phyloP scores from a whole-genome alignment of 2,797 vertebrate species.

The Cuniculus paca region DNA sequence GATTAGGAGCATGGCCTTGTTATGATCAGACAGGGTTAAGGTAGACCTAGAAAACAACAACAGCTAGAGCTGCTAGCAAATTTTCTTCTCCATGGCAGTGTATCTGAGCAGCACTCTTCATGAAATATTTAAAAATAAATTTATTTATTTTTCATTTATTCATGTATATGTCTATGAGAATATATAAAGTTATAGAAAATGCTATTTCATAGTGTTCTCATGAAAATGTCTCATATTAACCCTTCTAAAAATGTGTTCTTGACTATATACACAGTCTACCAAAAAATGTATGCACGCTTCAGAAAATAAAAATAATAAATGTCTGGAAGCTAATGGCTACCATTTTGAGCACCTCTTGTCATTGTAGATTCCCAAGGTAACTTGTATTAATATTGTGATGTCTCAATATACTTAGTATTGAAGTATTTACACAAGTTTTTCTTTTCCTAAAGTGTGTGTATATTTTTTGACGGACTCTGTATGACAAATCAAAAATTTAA shows the following conservation, averaged over 20 bases:
- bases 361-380: neutral
- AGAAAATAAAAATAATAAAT: neutral
- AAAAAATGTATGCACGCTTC: neutral
- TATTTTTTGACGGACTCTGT: neutral
- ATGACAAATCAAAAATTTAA: conserved; percentile 55
- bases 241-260: neutral
- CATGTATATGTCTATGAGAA: neutral
- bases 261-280: neutral
- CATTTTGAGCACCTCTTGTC: neutral
- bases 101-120: neutral
- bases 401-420: neutral
- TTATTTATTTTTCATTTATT: neutral
- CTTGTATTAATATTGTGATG: neutral
- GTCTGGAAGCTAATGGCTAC: neutral
- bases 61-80: neutral
- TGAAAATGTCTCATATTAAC: neutral
- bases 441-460: neutral
- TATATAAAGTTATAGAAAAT: neutral
- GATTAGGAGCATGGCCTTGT: neutral
- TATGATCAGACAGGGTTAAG: neutral
- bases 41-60: neutral
- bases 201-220: neutral
- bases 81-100: neutral
- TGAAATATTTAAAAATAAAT: neutral
- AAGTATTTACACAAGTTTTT: neutral